Evolutionary conservation across 2,888 invertebrate species (phyloP), one percentile per base, ranked within the genome.

Genomic region (Plebejus anna): DNA sequence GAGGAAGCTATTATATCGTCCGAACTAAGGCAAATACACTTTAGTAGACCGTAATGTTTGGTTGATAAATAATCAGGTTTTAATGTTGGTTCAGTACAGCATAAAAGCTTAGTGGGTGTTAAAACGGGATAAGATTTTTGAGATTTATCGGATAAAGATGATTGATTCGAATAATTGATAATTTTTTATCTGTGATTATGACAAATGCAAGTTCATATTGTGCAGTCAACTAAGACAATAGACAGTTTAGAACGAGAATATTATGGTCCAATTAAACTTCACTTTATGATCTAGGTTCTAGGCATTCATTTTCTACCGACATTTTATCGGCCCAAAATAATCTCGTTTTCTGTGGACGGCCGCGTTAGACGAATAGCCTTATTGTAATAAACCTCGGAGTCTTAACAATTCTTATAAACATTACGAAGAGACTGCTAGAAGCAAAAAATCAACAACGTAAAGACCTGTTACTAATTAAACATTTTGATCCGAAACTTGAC

Each of bases 1-100:
- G 87, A 89, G 89, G 91, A 92, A 91, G 83, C 89, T 86, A 91
- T 91, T 91, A 91, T 90, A 86, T 87, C 86, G 86, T 88, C 85
- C 84, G 84, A 88, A 89, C 84, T 87, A 88, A 91, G 85, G 88
- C 89, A 90, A 90, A 90, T 86, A 88, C 84, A 85, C 83, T 80
- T 79, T 76, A 76, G 79, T 77, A 78, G 77, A 80, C 79, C 77
- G 71, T 77, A 22, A 73, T 32, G 47, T 51, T 42, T 51, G 71
- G 73, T 32, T 61, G 32, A 72, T 47, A 70, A 5, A 70, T 13
- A 70, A 70, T 28, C 4, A 11, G 0, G n/a, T 66, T 28, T 32
- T 28, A 22, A 61, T 61, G 9, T 28, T 28, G 11, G 61, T 61
- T 61, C 61, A 32, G 4, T 61, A 32, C 59, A 59, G n/a, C 59